Base-by-base conservation (phyloP, 1,140 invertebrate species). In the Eriosoma lanigerum region DNA sequence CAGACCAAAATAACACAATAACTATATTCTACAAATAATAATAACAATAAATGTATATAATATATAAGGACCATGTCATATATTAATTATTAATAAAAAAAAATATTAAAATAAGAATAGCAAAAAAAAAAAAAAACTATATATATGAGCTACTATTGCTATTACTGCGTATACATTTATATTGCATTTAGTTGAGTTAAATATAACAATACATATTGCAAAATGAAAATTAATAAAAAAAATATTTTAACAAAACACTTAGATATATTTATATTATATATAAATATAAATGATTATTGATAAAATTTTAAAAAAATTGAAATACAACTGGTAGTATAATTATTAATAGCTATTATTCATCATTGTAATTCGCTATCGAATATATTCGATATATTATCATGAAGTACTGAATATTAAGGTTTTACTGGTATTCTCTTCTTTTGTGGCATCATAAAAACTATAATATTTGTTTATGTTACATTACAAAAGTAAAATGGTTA, bases 81-180 rank as follows among this genome's bases (percentile, higher is more conserved):
- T 38, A 78, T 62, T 60, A 60, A 8, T n/a, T 78, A 24, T 78
- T 62, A n/a, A 78, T 46, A 21, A 56, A 32, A 9, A 32, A 60
- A 48, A 21, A 75, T 62, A 75, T 64, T 21, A 38, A 64, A 64
- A 58, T 48, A 62, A 78, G 56, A 78, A 78, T 62, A 62, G 75
- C 21, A 54, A 46, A 60, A 26, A 24, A 73, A 44, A 48, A 26
- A 58, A 46, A 58, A 60, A 32, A 4, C 3, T 38, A 38, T 38
- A 38, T 73, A 3, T 75, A 56, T 32, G 52, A 60, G 58, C 32
- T 62, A 62, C 38, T 62, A 60, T 60, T 60, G 17, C 44, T 78
- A 60, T 56, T 78, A 62, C 56, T 78, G 75, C 75, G 75, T 78
- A 78, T 78, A 78, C 75, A 46, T 78, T 60, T 46, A 78, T 78